Conservation (phyloP, 1,140 invertebrate species). For the Drosophila tropicalis region DNA sequence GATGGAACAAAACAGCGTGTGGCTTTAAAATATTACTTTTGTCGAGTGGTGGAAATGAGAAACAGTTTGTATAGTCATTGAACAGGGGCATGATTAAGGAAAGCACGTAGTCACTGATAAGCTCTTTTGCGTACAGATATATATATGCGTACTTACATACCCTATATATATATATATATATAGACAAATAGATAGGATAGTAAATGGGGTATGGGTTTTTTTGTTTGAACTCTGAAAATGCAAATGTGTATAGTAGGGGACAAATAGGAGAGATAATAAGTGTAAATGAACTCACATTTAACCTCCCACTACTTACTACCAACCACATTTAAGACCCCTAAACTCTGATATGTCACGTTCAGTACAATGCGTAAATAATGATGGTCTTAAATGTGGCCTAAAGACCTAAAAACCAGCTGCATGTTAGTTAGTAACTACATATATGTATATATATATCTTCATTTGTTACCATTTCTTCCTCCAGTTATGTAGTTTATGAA, state of each 20-base stretch:
- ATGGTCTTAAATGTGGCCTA: neutral
- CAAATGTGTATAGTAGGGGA: neutral
- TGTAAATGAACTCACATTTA: neutral
- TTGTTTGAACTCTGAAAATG: constrained; percentile 1
- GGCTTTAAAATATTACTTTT: neutral
- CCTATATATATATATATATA: neutral
- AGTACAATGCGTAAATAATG: neutral
- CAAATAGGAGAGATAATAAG: neutral
- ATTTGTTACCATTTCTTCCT: no score
- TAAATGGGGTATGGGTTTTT: neutral
- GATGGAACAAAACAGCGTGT: neutral
- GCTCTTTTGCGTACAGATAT: constrained; percentile 1
- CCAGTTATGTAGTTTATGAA: no score
- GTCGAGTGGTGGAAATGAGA: neutral
- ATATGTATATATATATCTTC: no score
- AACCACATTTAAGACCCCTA: neutral
- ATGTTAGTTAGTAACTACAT: neutral
- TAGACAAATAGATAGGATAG: constrained; percentile 2
- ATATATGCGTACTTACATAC: neutral
- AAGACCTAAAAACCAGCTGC: no score
- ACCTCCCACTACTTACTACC: neutral
- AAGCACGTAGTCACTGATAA: constrained; percentile 7
- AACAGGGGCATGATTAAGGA: constrained; percentile 1
- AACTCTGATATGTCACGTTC: constrained; percentile 6
- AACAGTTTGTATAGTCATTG: neutral